These are phyloP conservation scores for Osmoderma eremita DNA, from an alignment of 2,888 invertebrate genomes.

Conservation along the genomic window DNA sequence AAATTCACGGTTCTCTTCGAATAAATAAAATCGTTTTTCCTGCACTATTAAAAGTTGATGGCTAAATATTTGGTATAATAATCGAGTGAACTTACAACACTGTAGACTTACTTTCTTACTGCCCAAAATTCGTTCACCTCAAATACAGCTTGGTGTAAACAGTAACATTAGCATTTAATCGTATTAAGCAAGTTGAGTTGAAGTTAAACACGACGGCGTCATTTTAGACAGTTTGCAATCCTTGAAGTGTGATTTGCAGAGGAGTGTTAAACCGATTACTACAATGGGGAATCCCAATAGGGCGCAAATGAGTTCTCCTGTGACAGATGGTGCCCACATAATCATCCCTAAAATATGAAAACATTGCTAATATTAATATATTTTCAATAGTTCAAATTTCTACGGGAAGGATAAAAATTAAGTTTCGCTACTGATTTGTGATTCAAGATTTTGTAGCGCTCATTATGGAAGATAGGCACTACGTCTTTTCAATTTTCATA, in stretches of 20 bases:
- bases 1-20: too few relatives aligned
- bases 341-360: conserved; percentile 60
- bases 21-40: too few relatives aligned
- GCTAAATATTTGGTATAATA: too few relatives aligned
- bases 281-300: conserved; percentile 70
- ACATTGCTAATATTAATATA: neutral
- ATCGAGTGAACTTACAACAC: too few relatives aligned
- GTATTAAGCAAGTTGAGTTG: conserved; percentile 43
- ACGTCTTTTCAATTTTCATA: too few relatives aligned
- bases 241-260: conserved; percentile 67
- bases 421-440: neutral
- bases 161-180: neutral
- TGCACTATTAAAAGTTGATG: too few relatives aligned
- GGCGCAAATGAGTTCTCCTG: conserved; percentile 71
- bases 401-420: neutral
- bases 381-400: too few relatives aligned
- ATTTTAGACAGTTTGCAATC: conserved; percentile 55
- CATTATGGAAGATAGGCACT: too few relatives aligned
- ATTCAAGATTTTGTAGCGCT: too few relatives aligned
- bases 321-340: conserved; percentile 68
- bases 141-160: too few relatives aligned
- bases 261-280: conserved; percentile 65
- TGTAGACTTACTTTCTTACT: too few relatives aligned
- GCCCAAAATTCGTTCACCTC: too few relatives aligned
- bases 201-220: conserved; percentile 39